Evolutionary conservation across 1,140 invertebrate species (phyloP), one percentile per base, ranked within the genome.

Genomic region (Aphidius gifuensis): DNA sequence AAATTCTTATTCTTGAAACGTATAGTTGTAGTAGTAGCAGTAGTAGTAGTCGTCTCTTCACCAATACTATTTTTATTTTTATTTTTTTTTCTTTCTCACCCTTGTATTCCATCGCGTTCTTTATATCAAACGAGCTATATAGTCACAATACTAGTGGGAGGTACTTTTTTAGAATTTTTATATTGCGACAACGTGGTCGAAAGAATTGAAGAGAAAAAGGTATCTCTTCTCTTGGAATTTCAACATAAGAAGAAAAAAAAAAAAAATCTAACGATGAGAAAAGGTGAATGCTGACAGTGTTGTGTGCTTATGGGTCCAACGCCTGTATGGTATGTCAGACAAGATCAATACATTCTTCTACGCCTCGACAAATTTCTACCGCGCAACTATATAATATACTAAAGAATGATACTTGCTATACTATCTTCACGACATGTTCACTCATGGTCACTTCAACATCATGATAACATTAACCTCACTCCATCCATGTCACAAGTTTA

Each of bases 311-410:
- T 70, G 64, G 70, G 68, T 68, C 70, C 69, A 69, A 69, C 70
- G 68, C 68, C 66, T 69, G 71, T 69, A 74, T 75, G 74, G 70
- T 72, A 76, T 76, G 74, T 78, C 74, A 74, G 66, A 51, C 66
- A 71, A 73, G 73, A 78, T 78, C 75, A 76, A 78, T 78, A 78
- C 73, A 77, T 78, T 78, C 75, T 77, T 77, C 70, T 72, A 71
- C 75, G 74, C 69, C 69, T 77, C 73, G 68, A 60, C 68, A 69
- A 75, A 70, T 73, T 73, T 68, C 68, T 69, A 68, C 69, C 70
- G 70, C 67, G 68, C 70, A 67, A 68, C 69, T 16, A 58, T 69
- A 64, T 62, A 67, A 65, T 7, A 11, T 55, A 16, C n/a, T 55
- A 23, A 40, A 5, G 9, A 32, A 32, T 32, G 23, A 32, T 32